Evolutionary conservation across 2,113 vertebrate species (phyloP), one percentile per base, ranked within the genome.

Genomic region (Chunga burmeisteri): DNA sequence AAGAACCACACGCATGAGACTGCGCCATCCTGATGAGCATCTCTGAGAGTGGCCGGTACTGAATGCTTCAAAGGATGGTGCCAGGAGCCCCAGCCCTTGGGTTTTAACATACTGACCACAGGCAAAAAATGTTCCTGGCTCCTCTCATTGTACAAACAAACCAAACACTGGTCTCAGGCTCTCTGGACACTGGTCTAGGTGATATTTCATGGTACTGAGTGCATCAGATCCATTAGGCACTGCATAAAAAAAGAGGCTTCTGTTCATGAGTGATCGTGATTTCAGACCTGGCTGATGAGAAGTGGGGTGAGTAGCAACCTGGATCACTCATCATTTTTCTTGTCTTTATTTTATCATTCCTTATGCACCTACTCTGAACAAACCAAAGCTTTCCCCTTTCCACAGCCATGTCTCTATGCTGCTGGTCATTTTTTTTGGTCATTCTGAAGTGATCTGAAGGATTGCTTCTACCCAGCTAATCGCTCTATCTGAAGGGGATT

Each of bases 241-340:
- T 71, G 52, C 17, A 9, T 46, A 56, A 81, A 93, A 81, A 68
- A 85, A 91, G 47, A 53, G 42, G 16, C 50, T 85, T 94, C 53
- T 91, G 70, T 67, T 63, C 4, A 0, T 79, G 88, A 81, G 50
- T 85, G 72, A 59, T 38, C 50, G 19, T 92, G 77, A 72, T 58
- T 86, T 44, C 73, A 53, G 88, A 61, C 20, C 34, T 72, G 80
- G 72, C 92, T 89, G 88, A 90, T 90, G 85, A 94, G 81, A 95
- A 90, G 94, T 49, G 36, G 34, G 52, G 75, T 90, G 86, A 93
- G 59, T 67, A 87, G 46, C 56, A 89, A 72, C 29, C 25, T 93
- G 73, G 78, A 81, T 90, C 91, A 80, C 66, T 68, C 50, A 50
- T 70, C 26, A 56, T 68, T 71, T 91, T 72, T 71, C 26, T 68